phyloP scores from a whole-genome alignment of 2,888 invertebrate species.

The Eupelmus urozonus region DNA sequence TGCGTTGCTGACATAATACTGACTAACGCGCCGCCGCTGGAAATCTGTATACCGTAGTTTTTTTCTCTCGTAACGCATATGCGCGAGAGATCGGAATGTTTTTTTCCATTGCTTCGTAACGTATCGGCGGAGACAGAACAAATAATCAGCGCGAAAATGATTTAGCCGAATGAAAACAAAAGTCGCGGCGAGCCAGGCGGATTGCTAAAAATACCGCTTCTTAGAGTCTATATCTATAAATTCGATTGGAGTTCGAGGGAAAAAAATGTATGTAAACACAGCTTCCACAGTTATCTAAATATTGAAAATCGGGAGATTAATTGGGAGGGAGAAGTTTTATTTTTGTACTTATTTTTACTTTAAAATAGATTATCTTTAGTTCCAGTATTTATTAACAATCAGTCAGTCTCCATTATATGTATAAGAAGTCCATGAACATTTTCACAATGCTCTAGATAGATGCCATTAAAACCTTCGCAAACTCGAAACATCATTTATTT shows the following conservation, averaged over 20 bases:
- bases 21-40: too few relatives aligned
- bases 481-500: too few relatives aligned
- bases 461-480: too few relatives aligned
- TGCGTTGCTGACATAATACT: too few relatives aligned
- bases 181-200: neutral
- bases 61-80: too few relatives aligned
- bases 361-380: neutral
- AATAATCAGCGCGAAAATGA: neutral
- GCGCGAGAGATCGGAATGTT: too few relatives aligned
- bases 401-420: neutral
- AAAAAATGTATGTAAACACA: neutral
- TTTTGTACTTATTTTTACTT: neutral
- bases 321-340: neutral
- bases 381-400: neutral
- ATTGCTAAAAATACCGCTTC: neutral
- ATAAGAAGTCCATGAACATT: neutral
- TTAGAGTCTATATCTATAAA: neutral
- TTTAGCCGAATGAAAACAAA: neutral
- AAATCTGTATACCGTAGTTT: too few relatives aligned
- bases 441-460: neutral
- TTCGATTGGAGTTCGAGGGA: neutral
- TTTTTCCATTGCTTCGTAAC: too few relatives aligned
- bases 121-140: too few relatives aligned
- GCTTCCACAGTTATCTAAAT: neutral
- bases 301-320: neutral